Evolutionary conservation across 2,888 invertebrate genomes (phyloP).

Genomic region (Drosophila birchii): DNA sequence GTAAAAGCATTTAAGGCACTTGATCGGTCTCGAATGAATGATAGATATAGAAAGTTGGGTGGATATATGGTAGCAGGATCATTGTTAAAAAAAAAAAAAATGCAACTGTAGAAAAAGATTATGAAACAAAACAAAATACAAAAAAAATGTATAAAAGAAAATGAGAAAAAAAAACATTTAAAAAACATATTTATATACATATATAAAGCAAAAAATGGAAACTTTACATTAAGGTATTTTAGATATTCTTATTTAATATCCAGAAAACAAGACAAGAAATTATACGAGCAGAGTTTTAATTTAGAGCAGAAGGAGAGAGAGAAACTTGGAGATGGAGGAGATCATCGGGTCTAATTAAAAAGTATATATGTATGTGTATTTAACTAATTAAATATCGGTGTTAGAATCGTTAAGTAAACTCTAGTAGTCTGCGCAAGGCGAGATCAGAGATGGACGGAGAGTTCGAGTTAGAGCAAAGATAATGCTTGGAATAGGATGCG

Average conservation of each 20-base stretch:
- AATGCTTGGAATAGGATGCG: not conserved
- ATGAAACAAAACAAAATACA: slow-evolving; percentile 36
- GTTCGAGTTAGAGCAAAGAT: not conserved
- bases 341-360: slow-evolving; percentile 36
- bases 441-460: slow-evolving; percentile 2
- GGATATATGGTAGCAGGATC: slow-evolving; percentile 37
- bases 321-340: slow-evolving; percentile 20
- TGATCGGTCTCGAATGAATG: slow-evolving; percentile 45
- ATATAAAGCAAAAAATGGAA: slow-evolving; percentile 49
- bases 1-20: slow-evolving; percentile 76
- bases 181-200: slow-evolving; percentile 54
- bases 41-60: slow-evolving; percentile 25
- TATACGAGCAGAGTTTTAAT: slow-evolving; percentile 65
- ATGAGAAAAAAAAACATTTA: slow-evolving; percentile 42
- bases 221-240: slow-evolving; percentile 86
- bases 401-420: slow-evolving; percentile 67
- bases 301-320: slow-evolving; percentile 50
- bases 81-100: slow-evolving; percentile 48
- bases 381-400: slow-evolving; percentile 70
- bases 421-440: slow-evolving; percentile 36
- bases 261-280: slow-evolving; percentile 71
- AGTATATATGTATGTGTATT: slow-evolving; percentile 36
- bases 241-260: slow-evolving; percentile 90
- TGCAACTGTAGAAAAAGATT: slow-evolving; percentile 53
- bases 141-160: slow-evolving; percentile 37